phyloP scores from a whole-genome alignment of 2,797 vertebrate species.

The Sebastes oblongus region DNA sequence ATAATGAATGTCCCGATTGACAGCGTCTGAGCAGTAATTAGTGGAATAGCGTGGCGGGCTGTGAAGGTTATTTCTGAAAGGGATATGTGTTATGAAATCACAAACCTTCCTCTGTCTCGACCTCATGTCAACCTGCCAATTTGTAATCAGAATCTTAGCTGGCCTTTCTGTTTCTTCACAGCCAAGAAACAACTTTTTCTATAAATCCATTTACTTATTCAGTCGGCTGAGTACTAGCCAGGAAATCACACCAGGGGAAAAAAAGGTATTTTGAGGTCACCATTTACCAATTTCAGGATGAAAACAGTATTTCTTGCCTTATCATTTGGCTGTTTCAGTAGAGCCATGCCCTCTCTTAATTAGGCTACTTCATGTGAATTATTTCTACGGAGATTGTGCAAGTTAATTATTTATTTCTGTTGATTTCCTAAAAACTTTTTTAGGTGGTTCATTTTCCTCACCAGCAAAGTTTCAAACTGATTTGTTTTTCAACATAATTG shows the following conservation, averaged over 20 bases:
- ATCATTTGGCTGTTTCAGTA: neutral
- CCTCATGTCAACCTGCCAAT: constrained; percentile 19
- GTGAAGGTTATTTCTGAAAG: constrained; percentile 62
- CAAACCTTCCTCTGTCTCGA: constrained; percentile 6
- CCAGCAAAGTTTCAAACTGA: constrained; percentile 14
- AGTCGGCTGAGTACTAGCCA: neutral
- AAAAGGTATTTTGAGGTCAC: neutral
- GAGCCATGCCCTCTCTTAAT: neutral
- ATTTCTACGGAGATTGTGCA: neutral
- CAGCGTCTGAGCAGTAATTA: constrained; percentile 64
- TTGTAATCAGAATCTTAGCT: constrained; percentile 11
- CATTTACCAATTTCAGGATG: neutral
- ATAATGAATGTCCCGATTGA: constrained; percentile 50
- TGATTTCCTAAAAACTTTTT: neutral
- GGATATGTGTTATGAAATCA: constrained; percentile 32
- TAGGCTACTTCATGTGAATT: neutral
- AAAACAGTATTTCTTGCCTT: neutral
- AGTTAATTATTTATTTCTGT: neutral
- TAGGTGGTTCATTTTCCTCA: constrained; percentile 3
- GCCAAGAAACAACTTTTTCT: neutral
- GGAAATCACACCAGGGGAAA: neutral
- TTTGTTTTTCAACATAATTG: constrained; percentile 6
- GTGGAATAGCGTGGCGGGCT: constrained; percentile 39
- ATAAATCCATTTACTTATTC: neutral
- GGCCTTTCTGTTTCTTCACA: neutral